These are phyloP conservation scores for Scytalopus superciliaris DNA, from an alignment of 2,113 vertebrate species.

Conservation along the genomic window DNA sequence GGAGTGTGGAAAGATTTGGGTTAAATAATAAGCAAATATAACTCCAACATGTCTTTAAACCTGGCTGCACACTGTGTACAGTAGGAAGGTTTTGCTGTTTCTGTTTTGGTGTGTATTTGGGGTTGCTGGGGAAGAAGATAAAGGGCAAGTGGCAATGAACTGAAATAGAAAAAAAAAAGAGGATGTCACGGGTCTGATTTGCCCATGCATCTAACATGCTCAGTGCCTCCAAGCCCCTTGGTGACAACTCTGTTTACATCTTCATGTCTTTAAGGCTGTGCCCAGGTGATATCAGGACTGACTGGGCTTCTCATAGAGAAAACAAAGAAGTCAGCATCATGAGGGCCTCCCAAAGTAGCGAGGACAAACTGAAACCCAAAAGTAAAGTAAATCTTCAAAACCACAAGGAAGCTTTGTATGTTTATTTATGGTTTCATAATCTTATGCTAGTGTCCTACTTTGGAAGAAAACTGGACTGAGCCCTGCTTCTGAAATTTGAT, in stretches of 20 bases:
- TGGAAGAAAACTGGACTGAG: neutral
- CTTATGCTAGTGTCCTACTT: neutral
- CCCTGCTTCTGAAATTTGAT: neutral
- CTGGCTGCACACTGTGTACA: neutral
- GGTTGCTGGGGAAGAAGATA: constrained; percentile 25
- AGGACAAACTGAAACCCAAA: neutral
- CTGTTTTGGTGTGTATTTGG: constrained; percentile 15
- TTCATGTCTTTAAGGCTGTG: neutral
- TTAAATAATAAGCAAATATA: neutral
- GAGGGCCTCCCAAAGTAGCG: neutral
- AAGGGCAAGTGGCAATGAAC: neutral
- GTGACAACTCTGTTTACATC: neutral
- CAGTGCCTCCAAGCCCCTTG: neutral
- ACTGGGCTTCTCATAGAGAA: neutral
- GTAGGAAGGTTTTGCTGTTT: neutral
- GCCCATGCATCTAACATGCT: neutral
- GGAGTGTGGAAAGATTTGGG: neutral
- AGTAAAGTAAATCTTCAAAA: neutral
- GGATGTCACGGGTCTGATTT: neutral
- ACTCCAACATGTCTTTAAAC: neutral
- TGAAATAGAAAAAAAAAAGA: constrained; percentile 1
- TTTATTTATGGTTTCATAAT: neutral
- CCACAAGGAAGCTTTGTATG: neutral
- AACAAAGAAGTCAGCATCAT: neutral
- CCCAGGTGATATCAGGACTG: neutral